These are phyloP conservation scores for Nesidiocoris tenuis DNA, from an alignment of 2,888 invertebrate species.

Conservation along the genomic window DNA sequence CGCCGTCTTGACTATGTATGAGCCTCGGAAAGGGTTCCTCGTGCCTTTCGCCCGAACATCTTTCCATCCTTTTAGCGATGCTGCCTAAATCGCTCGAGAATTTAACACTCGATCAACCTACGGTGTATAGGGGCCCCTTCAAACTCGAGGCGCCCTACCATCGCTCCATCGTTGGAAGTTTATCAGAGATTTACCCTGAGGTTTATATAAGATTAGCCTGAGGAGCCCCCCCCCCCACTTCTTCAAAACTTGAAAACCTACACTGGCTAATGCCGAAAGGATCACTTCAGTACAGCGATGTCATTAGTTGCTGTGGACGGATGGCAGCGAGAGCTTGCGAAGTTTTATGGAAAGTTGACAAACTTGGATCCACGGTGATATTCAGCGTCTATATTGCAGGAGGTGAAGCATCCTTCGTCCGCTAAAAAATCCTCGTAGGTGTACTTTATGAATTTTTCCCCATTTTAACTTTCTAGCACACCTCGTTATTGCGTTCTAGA, in stretches of 20 bases:
- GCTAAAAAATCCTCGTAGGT: too few species aligned
- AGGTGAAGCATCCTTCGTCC: too few species aligned
- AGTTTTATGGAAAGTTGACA: not conserved
- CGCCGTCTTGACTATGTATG: not conserved
- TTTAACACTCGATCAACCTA: slow-evolving; percentile 5
- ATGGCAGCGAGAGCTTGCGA: not conserved
- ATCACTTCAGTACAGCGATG: not conserved
- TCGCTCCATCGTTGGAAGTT: not conserved
- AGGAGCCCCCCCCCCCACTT: not conserved
- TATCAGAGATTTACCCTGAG: slow-evolving; percentile 1
- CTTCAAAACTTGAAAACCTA: slow-evolving; percentile 9
- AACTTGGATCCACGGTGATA: not conserved
- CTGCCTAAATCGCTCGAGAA: slow-evolving; percentile 10
- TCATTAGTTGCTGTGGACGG: slow-evolving; percentile 10
- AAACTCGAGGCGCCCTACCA: not conserved
- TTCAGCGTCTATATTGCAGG: too few species aligned
- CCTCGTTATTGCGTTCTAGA: too few species aligned
- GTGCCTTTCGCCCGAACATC: not conserved
- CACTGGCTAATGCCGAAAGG: not conserved
- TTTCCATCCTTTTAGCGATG: not conserved
- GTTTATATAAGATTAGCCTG: slow-evolving; percentile 9
- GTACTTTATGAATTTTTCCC: too few species aligned
- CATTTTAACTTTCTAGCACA: too few species aligned
- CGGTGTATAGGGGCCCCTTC: not conserved
- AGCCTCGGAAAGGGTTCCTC: not conserved